A percentile compares a stretch with the other conserved stretches of the same genome.
Evolutionary conservation across 2,888 invertebrate species (phyloP).

Genomic region (Chymomyza fuscimana): DNA sequence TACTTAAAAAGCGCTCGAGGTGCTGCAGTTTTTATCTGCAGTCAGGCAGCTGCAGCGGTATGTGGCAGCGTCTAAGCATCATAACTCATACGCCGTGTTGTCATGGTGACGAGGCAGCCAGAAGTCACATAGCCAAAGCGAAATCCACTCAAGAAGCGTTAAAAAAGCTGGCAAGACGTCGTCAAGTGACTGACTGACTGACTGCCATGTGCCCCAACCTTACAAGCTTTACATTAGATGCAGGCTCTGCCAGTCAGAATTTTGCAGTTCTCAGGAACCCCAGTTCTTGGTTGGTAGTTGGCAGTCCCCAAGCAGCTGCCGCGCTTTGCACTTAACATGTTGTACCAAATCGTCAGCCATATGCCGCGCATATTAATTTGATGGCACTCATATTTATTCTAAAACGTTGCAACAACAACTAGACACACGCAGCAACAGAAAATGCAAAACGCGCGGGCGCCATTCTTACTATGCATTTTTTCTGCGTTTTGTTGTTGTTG

Average conservation of each 20-base stretch:
- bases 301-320: conserved; percentile 3
- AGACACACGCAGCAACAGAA: conserved; percentile 41
- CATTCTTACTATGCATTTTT: not conserved
- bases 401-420: conserved; percentile 48
- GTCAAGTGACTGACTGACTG: conserved; percentile 8
- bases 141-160: conserved; percentile 58
- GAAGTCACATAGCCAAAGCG: not conserved
- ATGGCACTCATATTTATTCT: conserved; percentile 75
- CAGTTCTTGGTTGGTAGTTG: not conserved
- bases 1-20: conserved; percentile 38
- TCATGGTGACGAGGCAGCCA: conserved; percentile 26
- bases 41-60: conserved; percentile 46
- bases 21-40: conserved; percentile 52
- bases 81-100: conserved; percentile 61
- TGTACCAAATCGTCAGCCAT: conserved; percentile 75
- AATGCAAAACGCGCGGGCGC: not conserved
- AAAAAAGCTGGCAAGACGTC: conserved; percentile 45
- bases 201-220: not conserved
- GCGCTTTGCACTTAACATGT: conserved; percentile 73
- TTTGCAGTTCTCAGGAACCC: conserved; percentile 46
- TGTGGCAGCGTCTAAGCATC: conserved; percentile 59
- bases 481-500: conserved; percentile 24
- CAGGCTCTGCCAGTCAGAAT: conserved; percentile 40
- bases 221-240: not conserved
- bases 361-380: conserved; percentile 75